phyloP scores from a whole-genome alignment of 2,888 invertebrate genomes.

The Lymantria dispar region DNA sequence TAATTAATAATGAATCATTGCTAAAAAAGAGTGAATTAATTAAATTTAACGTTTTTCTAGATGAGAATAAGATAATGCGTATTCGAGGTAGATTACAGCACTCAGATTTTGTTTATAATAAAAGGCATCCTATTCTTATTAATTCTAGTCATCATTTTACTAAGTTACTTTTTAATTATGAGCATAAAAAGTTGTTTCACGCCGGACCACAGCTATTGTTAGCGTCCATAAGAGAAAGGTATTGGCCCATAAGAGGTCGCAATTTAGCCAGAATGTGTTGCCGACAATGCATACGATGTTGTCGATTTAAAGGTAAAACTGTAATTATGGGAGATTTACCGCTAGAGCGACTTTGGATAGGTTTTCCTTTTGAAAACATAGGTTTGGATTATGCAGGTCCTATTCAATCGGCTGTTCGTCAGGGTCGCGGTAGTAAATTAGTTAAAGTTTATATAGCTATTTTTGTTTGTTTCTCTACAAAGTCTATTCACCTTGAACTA shows the following conservation, averaged over 20 bases:
- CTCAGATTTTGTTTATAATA: too few relatives aligned
- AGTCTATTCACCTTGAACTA: too few relatives aligned
- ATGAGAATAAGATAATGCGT: too few relatives aligned
- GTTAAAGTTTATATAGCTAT: too few relatives aligned
- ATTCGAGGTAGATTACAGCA: too few relatives aligned
- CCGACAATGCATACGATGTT: not conserved
- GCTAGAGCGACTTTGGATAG: not conserved
- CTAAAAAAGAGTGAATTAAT: too few relatives aligned
- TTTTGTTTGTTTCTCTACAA: too few relatives aligned
- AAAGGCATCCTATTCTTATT: not conserved
- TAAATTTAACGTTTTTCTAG: too few relatives aligned
- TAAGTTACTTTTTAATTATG: conserved; percentile 1
- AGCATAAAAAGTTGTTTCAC: not conserved
- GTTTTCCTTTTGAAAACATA: not conserved
- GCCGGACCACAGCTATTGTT: not conserved
- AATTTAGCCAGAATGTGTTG: not conserved
- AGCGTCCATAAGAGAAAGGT: too few relatives aligned
- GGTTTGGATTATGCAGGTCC: not conserved
- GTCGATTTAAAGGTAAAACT: not conserved
- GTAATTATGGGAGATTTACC: not conserved
- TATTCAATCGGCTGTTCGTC: too few relatives aligned
- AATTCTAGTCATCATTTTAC: not conserved
- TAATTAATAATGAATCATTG: too few relatives aligned
- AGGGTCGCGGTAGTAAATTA: too few relatives aligned
- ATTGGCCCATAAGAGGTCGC: conserved; percentile 1